Conservation (phyloP, 1,140 invertebrate genomes). For the Wasmannia auropunctata region DNA sequence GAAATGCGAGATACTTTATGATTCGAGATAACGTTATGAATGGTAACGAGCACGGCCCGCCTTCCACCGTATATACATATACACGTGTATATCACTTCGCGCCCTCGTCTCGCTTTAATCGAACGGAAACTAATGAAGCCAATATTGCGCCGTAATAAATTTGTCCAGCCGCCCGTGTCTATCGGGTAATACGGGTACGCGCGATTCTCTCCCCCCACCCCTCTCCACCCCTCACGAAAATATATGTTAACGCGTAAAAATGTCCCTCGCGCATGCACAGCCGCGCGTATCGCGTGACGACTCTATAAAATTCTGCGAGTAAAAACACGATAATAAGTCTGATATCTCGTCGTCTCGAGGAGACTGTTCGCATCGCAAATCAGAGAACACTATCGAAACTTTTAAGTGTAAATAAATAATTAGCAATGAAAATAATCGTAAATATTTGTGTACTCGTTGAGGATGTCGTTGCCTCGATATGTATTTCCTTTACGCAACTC, state of each 20-base stretch:
- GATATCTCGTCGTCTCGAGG: background rate
- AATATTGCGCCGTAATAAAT: constrained; percentile 69
- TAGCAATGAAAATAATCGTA: background rate
- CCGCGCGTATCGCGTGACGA: constrained; percentile 9
- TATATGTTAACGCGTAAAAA: constrained; percentile 34
- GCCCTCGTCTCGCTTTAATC: constrained; percentile 67
- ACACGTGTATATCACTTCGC: constrained; percentile 56
- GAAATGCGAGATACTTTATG: constrained; percentile 76
- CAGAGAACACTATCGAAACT: background rate
- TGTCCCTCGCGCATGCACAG: constrained; percentile 24
- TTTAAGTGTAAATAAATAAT: background rate
- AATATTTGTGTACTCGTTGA: constrained; percentile 4
- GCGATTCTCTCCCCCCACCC: background rate
- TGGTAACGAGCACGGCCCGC: constrained; percentile 70
- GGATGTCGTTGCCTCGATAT: background rate
- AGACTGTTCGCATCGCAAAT: background rate
- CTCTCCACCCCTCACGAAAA: no score
- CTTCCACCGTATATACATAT: constrained; percentile 46
- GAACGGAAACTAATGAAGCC: constrained; percentile 73
- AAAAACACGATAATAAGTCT: constrained; percentile 7
- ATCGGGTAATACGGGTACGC: constrained; percentile 22
- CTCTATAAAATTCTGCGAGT: background rate
- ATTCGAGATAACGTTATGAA: constrained; percentile 76
- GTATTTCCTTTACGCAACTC: background rate
- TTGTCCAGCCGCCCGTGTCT: constrained; percentile 57